phyloP scores from a whole-genome alignment of 2,113 vertebrate genomes.

The Scartelaos histophorus region DNA sequence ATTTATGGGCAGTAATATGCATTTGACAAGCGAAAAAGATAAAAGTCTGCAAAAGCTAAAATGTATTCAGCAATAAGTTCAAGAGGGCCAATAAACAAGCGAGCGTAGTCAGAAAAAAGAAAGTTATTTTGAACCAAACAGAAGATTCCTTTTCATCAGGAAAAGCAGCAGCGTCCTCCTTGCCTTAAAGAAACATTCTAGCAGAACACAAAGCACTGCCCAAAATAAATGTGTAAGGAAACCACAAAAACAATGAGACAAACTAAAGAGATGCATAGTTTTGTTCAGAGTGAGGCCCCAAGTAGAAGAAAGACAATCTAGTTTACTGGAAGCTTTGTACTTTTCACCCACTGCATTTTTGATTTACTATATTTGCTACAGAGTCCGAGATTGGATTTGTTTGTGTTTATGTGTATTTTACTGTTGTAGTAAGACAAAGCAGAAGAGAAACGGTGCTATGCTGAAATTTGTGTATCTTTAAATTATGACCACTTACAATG shows the following conservation, averaged over 20 bases:
- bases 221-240: neutral
- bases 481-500: too few species aligned
- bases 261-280: neutral
- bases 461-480: too few species aligned
- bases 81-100: slow-evolving; percentile 37
- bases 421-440: neutral
- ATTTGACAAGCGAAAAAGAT: slow-evolving; percentile 30
- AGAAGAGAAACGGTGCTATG: too few species aligned
- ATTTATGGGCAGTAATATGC: slow-evolving; percentile 44
- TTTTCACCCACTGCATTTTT: neutral
- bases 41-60: slow-evolving; percentile 32
- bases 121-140: slow-evolving; percentile 17
- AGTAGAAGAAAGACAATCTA: neutral
- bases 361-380: neutral
- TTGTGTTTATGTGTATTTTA: neutral
- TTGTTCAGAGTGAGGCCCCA: neutral
- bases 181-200: neutral
- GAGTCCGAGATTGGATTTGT: neutral
- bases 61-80: slow-evolving; percentile 29
- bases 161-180: neutral
- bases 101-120: slow-evolving; percentile 31
- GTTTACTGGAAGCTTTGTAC: too few species aligned
- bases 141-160: slow-evolving; percentile 17
- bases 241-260: neutral
- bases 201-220: neutral